Base-by-base conservation (phyloP, 2,113 vertebrate species). In the Hippocampus guttulatus region DNA sequence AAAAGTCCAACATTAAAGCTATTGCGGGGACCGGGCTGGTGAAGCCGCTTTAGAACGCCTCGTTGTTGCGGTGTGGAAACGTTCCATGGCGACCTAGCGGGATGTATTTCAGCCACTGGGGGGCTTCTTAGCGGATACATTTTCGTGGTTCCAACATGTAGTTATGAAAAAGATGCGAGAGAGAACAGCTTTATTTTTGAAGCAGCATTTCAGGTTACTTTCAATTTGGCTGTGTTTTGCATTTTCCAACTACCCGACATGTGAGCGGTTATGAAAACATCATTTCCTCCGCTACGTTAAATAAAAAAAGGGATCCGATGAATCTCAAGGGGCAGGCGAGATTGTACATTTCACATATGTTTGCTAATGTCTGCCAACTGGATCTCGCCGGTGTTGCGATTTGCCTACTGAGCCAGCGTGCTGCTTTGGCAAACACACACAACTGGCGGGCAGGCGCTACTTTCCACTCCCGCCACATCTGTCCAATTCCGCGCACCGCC, bases 271-370 rank as follows among this genome's bases (percentile, higher is more conserved):
- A 62, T 38, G 30, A 38, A 20, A 21, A n/a, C 18, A 41, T 11
- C 2, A 63, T 12, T 54, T n/a, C 52, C 52, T 6, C 38, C 2
- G 55, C 55, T 3, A 25, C 14, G 23, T 15, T 15, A 58, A 27
- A 58, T 14, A n/a, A 23, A 41, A 41, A 62, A 30, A 55, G 15
- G 52, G 38, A 64, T 64, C 80, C 88, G 75, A 85, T 88, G 85
- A 72, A 84, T 85, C 80, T 84, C 82, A 85, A 87, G 75, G 81
- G 85, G 81, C 70, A 73, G 33, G 73, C 70, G 78, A 80, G 81
- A 87, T 77, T 75, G 77, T 64, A 75, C 68, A 84, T 84, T 84
- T 80, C 84, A 82, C 78, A 80, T 38, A 38, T 85, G 75, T 83
- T 70, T 79, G 74, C 54, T 68, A 81, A 86, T 49, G 73, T 83